Conservation (phyloP, 2,888 invertebrate species). For the Agrenia bidenticulata region DNA sequence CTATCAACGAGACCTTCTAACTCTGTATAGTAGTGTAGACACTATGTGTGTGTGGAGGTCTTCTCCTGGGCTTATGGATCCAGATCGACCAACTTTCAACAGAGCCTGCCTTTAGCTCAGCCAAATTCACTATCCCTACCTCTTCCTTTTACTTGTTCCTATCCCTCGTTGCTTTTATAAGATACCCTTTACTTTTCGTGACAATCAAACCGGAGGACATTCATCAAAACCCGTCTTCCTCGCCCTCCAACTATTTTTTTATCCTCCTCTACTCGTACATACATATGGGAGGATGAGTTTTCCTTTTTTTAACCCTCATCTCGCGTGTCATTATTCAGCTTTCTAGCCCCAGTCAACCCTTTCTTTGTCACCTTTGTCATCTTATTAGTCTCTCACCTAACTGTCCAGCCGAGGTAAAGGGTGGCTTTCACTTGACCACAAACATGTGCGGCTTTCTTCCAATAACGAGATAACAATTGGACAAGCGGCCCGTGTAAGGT, state of each 20-base stretch:
- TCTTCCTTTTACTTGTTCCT: not conserved
- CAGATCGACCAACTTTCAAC: conserved; percentile 5
- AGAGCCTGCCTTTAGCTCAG: conserved; percentile 18
- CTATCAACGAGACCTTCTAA: too few relatives aligned
- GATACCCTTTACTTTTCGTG: conserved; percentile 13
- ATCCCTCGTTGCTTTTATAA: not conserved
- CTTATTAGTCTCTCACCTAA: not conserved
- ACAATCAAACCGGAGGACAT: conserved; percentile 35
- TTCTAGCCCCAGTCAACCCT: not conserved
- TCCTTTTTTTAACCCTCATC: conserved; percentile 3
- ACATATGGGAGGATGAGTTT: not conserved
- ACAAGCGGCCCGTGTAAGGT: too few relatives aligned
- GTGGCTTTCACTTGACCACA: too few relatives aligned
- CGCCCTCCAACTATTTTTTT: conserved; percentile 7
- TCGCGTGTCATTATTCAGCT: conserved; percentile 9
- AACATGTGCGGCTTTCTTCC: too few relatives aligned
- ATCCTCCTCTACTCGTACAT: not conserved
- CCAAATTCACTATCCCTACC: conserved; percentile 28
- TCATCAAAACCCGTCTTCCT: conserved; percentile 25
- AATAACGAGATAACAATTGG: too few relatives aligned
- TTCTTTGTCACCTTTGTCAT: conserved; percentile 9
- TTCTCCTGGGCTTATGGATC: not conserved
- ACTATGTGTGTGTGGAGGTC: not conserved
- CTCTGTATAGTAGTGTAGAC: conserved; percentile 6
- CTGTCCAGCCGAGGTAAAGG: not conserved